Base-by-base conservation (phyloP, 2,113 vertebrate genomes). In the Platanista minor region DNA sequence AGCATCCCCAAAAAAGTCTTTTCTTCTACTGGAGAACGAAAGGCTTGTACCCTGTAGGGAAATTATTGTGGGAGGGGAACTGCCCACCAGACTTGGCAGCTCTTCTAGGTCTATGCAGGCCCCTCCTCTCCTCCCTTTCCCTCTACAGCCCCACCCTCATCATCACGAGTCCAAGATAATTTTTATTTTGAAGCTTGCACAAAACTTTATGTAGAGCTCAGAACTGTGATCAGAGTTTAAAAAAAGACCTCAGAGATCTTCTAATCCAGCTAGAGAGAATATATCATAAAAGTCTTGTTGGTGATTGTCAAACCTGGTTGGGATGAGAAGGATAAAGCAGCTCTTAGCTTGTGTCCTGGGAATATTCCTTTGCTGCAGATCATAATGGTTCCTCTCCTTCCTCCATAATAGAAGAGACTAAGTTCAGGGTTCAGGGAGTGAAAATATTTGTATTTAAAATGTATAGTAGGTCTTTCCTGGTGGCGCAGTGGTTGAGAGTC, bases 111-210 rank as follows among this genome's bases (percentile, higher is more conserved):
- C 18, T 81, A 69, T 69, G 39, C 9, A 54, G 54, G 84, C 57
- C 18, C 36, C 29, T 61, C n/a, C 69, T 43, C 54, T 91, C 29
- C 67, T 94, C 52, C n/a, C 1, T 52, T n/a, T 8, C 31, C 41
- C n/a, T 23, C 75, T 31, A 43, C 95, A 80, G 6, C 6, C 49
- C 77, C 20, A 1, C 23, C 21, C 39, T 87, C 18, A 59, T 84
- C 31, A 91, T n/a, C 87, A 6, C 2, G 15, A 96, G 64, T 64
- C 20, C 61, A 83, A 90, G 72, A 83, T 89, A 46, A 67, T 29
- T 91, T 97, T 90, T 89, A 94, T 62, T 96, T 95, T 88, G 49
- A 86, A 90, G 41, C 52, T n/a, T 91, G 62, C 72, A 41, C 29
- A 91, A 91, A 82, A 91, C 39, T 86, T 86, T 80, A 29, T 92